Conservation (phyloP, 2,113 vertebrate genomes). For the Nesogale talazaci region DNA sequence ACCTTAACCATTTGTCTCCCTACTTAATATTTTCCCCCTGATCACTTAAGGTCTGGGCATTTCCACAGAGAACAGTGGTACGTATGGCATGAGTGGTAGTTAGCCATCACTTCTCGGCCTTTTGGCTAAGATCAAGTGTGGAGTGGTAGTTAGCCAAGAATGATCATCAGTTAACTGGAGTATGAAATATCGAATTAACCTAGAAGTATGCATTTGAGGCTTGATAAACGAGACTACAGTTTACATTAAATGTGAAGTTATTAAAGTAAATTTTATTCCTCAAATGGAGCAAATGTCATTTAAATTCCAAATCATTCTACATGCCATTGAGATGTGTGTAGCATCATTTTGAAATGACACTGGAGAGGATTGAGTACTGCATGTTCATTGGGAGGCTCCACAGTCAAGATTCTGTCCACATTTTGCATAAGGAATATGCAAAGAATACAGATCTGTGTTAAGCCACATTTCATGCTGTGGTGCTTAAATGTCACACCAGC, state of each 20-base stretch:
- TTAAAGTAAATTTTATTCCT: conserved; percentile 36
- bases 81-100: neutral
- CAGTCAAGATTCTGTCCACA: neutral
- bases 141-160: neutral
- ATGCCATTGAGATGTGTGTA: neutral
- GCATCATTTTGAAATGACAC: neutral
- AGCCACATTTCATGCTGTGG: neutral
- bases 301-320: conserved; percentile 35
- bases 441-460: neutral
- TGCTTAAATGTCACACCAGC: neutral
- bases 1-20: neutral
- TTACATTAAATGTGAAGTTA: conserved; percentile 36
- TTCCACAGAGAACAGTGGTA: neutral
- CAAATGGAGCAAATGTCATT: neutral
- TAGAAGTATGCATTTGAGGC: neutral
- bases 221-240: neutral
- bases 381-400: neutral
- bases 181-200: conserved; percentile 24
- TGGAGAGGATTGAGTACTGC: neutral
- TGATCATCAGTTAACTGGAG: neutral
- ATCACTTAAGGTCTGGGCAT: neutral
- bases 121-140: too few relatives aligned
- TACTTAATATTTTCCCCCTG: neutral
- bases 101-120: too few relatives aligned
- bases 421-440: neutral